Evolutionary conservation across 2,888 invertebrate genomes (phyloP), one percentile per base, ranked within the genome.

Genomic region (Luperina nickerlii): DNA sequence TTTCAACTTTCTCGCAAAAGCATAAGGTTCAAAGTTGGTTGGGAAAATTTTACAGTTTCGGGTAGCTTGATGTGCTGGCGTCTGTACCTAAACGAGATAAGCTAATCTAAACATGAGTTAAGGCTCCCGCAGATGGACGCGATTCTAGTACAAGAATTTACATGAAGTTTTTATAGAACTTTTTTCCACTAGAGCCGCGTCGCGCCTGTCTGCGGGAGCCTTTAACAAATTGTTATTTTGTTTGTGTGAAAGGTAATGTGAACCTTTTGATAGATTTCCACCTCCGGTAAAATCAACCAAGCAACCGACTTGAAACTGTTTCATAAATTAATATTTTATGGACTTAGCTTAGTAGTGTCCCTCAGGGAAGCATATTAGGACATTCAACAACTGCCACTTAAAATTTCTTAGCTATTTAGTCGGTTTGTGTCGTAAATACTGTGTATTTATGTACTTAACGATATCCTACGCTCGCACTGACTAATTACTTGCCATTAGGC

Each of bases 401-500:
- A 77, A 77, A 54, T 45, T 11, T 45, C 13, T 4, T 3, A 48
- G 48, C 48, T 13, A 48, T 48, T 45, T 48, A 13, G 48, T 48
- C 13, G 48, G 27, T 76, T 63, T 57, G 66, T 63, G 20, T 51
- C 60, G n/a, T 45, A 42, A 51, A 48, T 54, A 13, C 8, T 27
- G 20, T 57, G 32, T 78, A 78, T 51, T 81, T 65, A 57, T n/a
- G 38, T 60, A 42, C 66, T 81, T 81, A 62, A 73, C n/a, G 42
- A 71, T 67, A 73, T 60, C 60, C 51, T 70, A 32, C 69, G 62
- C 70, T 67, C 18, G 27, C n/a, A n/a, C 66, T 51, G 48, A 70
- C 79, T 63, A 82, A 82, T 83, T 54, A 74, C 57, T 15, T 42
- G 32, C 42, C n/a, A 82, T 82, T 51, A 74, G 6, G 38, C 20